phyloP scores from a whole-genome alignment of 2,888 invertebrate genomes.

The Lycaena phlaeas region DNA sequence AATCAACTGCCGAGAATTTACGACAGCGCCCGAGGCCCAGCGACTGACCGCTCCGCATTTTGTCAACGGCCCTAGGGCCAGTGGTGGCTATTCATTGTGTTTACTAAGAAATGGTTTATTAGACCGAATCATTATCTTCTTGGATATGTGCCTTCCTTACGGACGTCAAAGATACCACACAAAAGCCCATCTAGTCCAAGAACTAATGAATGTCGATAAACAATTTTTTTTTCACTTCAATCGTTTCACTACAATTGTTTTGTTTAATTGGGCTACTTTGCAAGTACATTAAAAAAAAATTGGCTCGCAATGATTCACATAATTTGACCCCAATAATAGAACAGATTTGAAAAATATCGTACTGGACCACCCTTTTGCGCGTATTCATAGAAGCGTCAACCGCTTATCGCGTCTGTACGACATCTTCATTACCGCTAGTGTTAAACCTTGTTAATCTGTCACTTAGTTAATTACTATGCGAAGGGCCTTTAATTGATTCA shows the following conservation, averaged over 20 bases:
- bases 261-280: too few species aligned
- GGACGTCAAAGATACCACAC: too few species aligned
- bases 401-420: conserved; percentile 41
- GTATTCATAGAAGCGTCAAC: conserved; percentile 31
- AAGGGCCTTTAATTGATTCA: conserved; percentile 60
- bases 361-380: conserved; percentile 32
- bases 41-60: conserved; percentile 23
- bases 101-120: conserved; percentile 1
- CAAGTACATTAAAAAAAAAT: too few species aligned
- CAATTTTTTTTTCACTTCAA: too few species aligned
- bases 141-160: too few species aligned
- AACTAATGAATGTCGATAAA: too few species aligned
- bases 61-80: conserved; percentile 14
- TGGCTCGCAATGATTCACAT: too few species aligned
- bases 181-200: too few species aligned
- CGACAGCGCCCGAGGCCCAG: conserved; percentile 33
- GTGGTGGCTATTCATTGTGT: background rate
- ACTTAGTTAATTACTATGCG: conserved; percentile 64
- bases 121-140: too few species aligned
- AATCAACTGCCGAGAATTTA: conserved; percentile 59
- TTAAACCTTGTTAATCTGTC: conserved; percentile 69
- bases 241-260: too few species aligned
- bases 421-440: conserved; percentile 69
- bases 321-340: too few species aligned
- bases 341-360: too few species aligned